Evolutionary conservation across 2,888 invertebrate genomes (phyloP), one percentile per base, ranked within the genome.

Genomic region (Diarsia mendica): DNA sequence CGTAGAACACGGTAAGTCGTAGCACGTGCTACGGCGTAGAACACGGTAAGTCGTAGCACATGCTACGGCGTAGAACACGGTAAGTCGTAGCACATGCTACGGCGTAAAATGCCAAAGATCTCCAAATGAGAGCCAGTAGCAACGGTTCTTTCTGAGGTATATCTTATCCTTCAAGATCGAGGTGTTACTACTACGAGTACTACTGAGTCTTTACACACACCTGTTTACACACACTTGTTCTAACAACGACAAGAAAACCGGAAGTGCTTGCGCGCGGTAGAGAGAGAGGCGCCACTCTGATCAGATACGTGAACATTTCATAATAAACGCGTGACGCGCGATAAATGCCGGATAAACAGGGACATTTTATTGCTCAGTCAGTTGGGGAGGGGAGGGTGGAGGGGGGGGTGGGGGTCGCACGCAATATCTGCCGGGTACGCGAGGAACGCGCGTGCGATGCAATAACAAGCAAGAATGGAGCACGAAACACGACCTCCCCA

Each of bases 251-350:
- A 39, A 39, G 39, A 3, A 39, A 39, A 39, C 4, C 39, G 39
- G 39, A 39, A 39, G 39, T 39, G 39, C 0, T 6, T 39, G 39
- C 39, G 39, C 39, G 3, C 4, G 39, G 4, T 2, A 33, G 4
- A 33, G 33, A 33, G 2, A 33, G 33, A 2, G 33, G 33, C 33
- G 39, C 39, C 63, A 9, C 8, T 44, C 6, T 5, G 44, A 11
- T 13, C 44, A 71, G 44, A 46, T 39, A 67, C n/a, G 51, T 51
- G n/a, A 49, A 67, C 67, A 67, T 72, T 51, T 60, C 49, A 60
- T 72, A 72, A 67, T 49, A 28, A n/a, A n/a, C n/a, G 28, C 60
- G 60, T 72, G n/a, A 67, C 49, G 33, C 20, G 49, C 61, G 44
- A 51, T 61, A 61, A 61, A 44, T 63, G 18, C 18, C 28, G 11